Conservation (phyloP, 1,140 invertebrate species). For the Neoseiulus cucumeris region DNA sequence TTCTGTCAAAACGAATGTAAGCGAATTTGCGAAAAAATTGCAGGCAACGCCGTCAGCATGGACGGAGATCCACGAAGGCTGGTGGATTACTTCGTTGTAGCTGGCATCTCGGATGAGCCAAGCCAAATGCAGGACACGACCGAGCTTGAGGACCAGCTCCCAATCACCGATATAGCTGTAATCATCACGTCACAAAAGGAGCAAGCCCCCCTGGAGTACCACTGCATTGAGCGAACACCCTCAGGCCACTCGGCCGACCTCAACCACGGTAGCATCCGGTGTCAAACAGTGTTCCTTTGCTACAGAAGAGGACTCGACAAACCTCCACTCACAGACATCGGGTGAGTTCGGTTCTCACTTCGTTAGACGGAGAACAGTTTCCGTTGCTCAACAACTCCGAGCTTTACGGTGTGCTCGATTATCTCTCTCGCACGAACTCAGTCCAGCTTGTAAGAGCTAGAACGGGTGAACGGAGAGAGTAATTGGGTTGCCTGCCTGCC, state of each 20-base stretch:
- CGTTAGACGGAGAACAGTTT: not conserved
- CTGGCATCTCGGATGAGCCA: constrained; percentile 63
- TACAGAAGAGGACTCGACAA: constrained; percentile 74
- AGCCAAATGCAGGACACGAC: constrained; percentile 64
- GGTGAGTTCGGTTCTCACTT: constrained; percentile 35
- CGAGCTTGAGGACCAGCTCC: constrained; percentile 45
- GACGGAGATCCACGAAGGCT: constrained; percentile 29
- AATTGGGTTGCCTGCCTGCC: not conserved
- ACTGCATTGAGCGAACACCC: constrained; percentile 62
- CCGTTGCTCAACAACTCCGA: not conserved
- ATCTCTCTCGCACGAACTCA: not conserved
- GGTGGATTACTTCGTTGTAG: constrained; percentile 85
- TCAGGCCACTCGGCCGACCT: constrained; percentile 69
- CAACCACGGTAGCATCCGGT: constrained; percentile 86
- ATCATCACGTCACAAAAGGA: constrained; percentile 76
- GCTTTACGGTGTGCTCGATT: not conserved
- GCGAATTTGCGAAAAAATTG: too few relatives aligned
- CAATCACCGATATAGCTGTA: constrained; percentile 82
- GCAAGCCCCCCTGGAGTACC: constrained; percentile 53
- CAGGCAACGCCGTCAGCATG: constrained; percentile 19
- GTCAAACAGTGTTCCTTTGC: constrained; percentile 79
- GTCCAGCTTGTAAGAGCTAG: constrained; percentile 3
- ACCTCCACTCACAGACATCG: constrained; percentile 90
- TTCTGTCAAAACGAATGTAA: too few relatives aligned
- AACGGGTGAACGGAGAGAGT: not conserved